These are phyloP conservation scores for Thumatha senex DNA, from an alignment of 2,888 invertebrate genomes.

Conservation along the genomic window DNA sequence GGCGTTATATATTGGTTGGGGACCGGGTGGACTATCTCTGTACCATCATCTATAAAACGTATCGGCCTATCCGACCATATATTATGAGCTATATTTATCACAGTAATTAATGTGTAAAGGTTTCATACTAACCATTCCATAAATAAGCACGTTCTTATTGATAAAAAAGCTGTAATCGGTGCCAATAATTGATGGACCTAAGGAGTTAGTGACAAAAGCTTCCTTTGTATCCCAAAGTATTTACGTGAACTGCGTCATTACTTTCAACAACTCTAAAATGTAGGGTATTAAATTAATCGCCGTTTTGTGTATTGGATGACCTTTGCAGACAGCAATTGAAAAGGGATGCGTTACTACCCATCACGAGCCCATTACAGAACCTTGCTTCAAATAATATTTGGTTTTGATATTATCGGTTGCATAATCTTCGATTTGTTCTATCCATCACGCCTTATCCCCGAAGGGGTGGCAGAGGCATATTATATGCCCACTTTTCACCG, in stretches of 20 bases:
- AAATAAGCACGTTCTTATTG: background rate
- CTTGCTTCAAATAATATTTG: too few species aligned
- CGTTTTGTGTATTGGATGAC: too few species aligned
- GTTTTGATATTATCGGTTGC: too few species aligned
- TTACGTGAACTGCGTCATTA: background rate
- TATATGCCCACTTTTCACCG: too few species aligned
- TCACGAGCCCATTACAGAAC: too few species aligned
- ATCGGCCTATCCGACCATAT: background rate
- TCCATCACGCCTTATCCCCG: too few species aligned
- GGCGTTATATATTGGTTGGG: conserved; percentile 75
- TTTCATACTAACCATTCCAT: background rate
- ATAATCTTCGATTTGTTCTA: too few species aligned
- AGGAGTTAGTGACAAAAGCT: background rate
- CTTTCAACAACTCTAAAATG: too few species aligned
- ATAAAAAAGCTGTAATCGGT: background rate
- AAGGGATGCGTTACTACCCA: too few species aligned
- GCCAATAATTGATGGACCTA: background rate
- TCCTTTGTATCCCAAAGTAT: background rate
- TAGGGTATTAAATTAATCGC: too few species aligned
- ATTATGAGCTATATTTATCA: background rate
- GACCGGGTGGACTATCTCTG: conserved; percentile 53
- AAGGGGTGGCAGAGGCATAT: too few species aligned
- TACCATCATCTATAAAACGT: conserved; percentile 23
- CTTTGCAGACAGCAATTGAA: too few species aligned
- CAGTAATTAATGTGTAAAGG: background rate